Percentiles rank a stretch among this genome's conserved stretches.
Evolutionary conservation across 2,888 invertebrate species (phyloP).

Genomic region (Thymelicus lineola): DNA sequence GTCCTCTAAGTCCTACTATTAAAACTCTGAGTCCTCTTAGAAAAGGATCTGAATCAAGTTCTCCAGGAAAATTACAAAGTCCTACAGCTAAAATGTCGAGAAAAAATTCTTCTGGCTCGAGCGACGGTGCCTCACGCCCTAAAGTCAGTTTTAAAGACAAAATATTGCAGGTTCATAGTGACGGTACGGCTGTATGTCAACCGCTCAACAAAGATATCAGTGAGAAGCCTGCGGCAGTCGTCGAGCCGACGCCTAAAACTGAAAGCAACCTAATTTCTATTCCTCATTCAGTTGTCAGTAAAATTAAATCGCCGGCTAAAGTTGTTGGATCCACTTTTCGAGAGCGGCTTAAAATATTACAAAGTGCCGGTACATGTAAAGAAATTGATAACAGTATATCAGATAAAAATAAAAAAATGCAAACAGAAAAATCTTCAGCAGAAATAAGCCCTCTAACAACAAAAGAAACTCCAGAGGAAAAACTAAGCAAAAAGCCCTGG

Average conservation of each 20-base stretch:
- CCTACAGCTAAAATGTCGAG: slow-evolving; percentile 77
- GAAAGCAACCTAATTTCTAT: slow-evolving; percentile 78
- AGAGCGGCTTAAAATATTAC: slow-evolving; percentile 79
- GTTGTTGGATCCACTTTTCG: slow-evolving; percentile 77
- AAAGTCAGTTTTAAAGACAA: slow-evolving; percentile 87
- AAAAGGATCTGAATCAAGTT: slow-evolving; percentile 79
- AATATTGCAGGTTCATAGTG: slow-evolving; percentile 85
- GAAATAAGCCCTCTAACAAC: slow-evolving; percentile 65
- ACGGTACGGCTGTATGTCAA: slow-evolving; percentile 77
- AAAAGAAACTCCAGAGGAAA: slow-evolving; percentile 64
- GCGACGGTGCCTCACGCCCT: slow-evolving; percentile 74
- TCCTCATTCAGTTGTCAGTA: slow-evolving; percentile 81
- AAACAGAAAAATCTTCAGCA: slow-evolving; percentile 61
- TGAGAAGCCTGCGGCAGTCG: slow-evolving; percentile 76
- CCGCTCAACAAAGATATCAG: slow-evolving; percentile 72
- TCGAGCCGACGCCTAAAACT: slow-evolving; percentile 77
- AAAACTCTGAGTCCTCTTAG: slow-evolving; percentile 79
- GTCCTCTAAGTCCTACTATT: slow-evolving; percentile 79
- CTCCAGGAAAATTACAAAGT: slow-evolving; percentile 79
- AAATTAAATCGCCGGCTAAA: slow-evolving; percentile 82
- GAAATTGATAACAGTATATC: slow-evolving; percentile 56
- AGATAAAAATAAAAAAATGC: slow-evolving; percentile 63
- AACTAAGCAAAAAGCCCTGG: slow-evolving; percentile 88
- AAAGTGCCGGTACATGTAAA: slow-evolving; percentile 65
- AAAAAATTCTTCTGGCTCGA: slow-evolving; percentile 79